Conservation (phyloP, 2,113 vertebrate genomes). For the Onychostoma macrolepis region DNA sequence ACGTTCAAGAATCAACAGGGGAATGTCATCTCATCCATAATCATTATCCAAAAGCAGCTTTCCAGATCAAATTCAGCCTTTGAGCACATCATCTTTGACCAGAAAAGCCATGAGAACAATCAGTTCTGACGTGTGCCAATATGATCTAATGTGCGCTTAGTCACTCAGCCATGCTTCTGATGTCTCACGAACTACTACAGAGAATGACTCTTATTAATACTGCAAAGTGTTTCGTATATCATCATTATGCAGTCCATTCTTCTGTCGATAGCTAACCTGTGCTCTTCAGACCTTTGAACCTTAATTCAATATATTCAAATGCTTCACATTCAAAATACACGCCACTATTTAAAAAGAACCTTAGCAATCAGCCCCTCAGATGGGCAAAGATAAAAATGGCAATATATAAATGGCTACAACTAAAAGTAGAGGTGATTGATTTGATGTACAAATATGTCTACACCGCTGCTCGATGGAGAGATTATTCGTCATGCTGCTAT, state of each 20-base stretch:
- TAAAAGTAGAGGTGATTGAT: constrained; percentile 50
- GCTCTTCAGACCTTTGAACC: constrained; percentile 28
- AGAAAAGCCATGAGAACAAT: neutral
- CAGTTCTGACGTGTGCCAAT: neutral
- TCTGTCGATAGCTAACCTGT: neutral
- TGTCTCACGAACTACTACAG: neutral
- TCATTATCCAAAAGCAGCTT: constrained; percentile 28
- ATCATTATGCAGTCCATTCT: neutral
- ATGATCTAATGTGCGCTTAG: neutral
- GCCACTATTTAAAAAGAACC: constrained; percentile 20
- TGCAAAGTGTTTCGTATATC: neutral
- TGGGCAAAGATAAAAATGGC: constrained; percentile 5
- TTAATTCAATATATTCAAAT: neutral
- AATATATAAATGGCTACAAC: constrained; percentile 24
- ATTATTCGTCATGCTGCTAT: constrained; percentile 28
- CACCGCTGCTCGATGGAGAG: constrained; percentile 12
- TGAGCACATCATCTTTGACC: constrained; percentile 2
- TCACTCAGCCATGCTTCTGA: neutral
- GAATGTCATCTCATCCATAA: constrained; percentile 21
- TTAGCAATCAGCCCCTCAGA: constrained; percentile 2
- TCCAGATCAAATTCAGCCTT: neutral
- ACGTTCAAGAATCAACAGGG: constrained; percentile 2
- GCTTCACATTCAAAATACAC: neutral
- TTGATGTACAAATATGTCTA: constrained; percentile 29
- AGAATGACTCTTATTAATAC: neutral